phyloP scores from a whole-genome alignment of 2,888 invertebrate genomes.

The Ichneumoninae sp. region DNA sequence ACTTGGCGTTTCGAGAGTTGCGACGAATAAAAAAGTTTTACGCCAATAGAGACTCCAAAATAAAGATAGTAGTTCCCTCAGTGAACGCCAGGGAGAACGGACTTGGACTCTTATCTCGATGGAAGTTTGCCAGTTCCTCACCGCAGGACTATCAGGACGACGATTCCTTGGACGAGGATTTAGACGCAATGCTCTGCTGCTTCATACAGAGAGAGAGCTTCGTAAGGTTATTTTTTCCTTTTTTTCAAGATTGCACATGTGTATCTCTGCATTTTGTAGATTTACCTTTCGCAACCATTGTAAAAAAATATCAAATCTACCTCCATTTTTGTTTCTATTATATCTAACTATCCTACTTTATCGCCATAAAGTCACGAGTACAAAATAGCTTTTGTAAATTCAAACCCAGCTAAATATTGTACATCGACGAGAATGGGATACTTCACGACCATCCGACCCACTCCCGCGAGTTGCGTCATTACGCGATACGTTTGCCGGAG shows the following conservation, averaged over 20 bases:
- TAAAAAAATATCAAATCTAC: background rate
- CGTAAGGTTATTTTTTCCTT: background rate
- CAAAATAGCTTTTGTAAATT: background rate
- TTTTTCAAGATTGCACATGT: background rate
- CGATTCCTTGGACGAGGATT: background rate
- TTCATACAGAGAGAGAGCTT: background rate
- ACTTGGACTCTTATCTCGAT: slow-evolving; percentile 15
- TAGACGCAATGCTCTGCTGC: background rate
- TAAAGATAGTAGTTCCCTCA: slow-evolving; percentile 5
- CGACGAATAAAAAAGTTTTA: background rate
- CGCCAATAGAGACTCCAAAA: background rate
- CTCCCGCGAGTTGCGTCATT: slow-evolving; percentile 53
- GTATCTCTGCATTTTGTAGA: background rate
- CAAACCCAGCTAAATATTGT: background rate
- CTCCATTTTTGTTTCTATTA: background rate
- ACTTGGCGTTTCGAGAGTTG: background rate
- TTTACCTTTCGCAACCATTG: background rate
- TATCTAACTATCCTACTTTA: background rate
- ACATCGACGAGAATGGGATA: background rate
- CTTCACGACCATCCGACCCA: background rate
- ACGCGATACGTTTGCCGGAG: slow-evolving; percentile 35
- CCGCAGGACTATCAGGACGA: slow-evolving; percentile 15
- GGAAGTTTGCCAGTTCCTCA: slow-evolving; percentile 31
- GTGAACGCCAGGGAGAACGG: background rate
- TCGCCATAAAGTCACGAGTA: background rate